Evolutionary conservation across 2,797 vertebrate genomes (phyloP), one percentile per base, ranked within the genome.

Genomic region (Mormyrus hasselquistii): DNA sequence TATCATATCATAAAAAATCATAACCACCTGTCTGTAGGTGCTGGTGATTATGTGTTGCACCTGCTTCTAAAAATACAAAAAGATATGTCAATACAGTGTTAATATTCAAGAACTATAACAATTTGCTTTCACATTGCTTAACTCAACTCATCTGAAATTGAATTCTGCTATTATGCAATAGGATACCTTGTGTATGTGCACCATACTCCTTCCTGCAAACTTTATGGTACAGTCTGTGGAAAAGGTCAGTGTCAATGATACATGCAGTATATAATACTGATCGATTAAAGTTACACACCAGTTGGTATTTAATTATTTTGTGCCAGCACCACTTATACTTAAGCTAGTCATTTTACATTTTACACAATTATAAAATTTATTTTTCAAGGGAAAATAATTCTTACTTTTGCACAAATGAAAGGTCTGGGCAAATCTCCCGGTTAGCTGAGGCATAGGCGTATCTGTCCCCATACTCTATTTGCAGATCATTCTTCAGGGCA

Each of bases 341-440:
- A 69, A 34, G 65, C 25, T 34, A 14, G 22, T 65, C 62, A 65
- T 65, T 10, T 22, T 57, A 62, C 6, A 59, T 22, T 8, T n/a
- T 59, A 65, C 22, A 65, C 1, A 25, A 62, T 9, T 62, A 25
- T 62, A n/a, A 62, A 7, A 62, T 62, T 22, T 59, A 8, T 8
- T n/a, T 25, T 22, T 22, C n/a, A 65, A 65, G 22, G 62, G 62
- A 65, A 65, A 65, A 34, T 82, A 47, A 41, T 82, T 47, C 76
- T 47, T 82, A 82, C 76, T 47, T 82, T n/a, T 82, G 76, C 44
- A 82, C 76, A 47, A 82, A 82, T 82, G 76, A 47, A 19, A 82
- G 76, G 76, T 82, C 76, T 19, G 76, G 76, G 76, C 44, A 82
- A n/a, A 82, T 47, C 76, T 47, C 76, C 41, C 76, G 38, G 76